A percentile compares a stretch with the other conserved stretches of the same genome.
Evolutionary conservation across 2,888 invertebrate genomes (phyloP).

Genomic region (Phania funesta): DNA sequence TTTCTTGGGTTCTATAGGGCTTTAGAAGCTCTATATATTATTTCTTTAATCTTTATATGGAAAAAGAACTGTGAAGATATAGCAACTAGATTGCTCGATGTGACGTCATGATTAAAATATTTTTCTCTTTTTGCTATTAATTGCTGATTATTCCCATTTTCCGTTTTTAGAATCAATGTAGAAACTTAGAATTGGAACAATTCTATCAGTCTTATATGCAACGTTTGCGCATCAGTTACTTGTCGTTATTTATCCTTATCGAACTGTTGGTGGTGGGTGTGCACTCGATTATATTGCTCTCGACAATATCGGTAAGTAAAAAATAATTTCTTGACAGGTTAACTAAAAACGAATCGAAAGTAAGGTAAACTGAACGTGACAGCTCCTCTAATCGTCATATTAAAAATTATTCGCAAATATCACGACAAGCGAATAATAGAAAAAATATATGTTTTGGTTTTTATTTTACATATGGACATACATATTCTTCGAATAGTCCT

Average conservation of each 20-base stretch:
- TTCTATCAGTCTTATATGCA: conserved; percentile 88
- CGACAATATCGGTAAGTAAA: conserved; percentile 79
- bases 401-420: too few relatives aligned
- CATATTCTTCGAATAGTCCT: neutral
- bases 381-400: too few relatives aligned
- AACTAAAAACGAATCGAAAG: neutral
- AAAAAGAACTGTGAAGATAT: too few relatives aligned
- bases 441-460: too few relatives aligned
- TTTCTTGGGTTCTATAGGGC: too few relatives aligned
- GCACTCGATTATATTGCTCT: conserved; percentile 83
- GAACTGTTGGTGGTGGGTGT: conserved; percentile 84
- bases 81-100: too few relatives aligned
- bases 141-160: neutral
- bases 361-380: too few relatives aligned
- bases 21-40: too few relatives aligned
- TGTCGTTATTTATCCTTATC: conserved; percentile 87
- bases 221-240: conserved; percentile 88
- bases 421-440: too few relatives aligned
- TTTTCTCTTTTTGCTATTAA: neutral
- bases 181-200: conserved; percentile 87
- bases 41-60: too few relatives aligned
- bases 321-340: neutral
- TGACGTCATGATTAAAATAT: too few relatives aligned
- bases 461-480: too few relatives aligned
- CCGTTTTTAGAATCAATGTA: conserved; percentile 87